Evolutionary conservation across 2,888 invertebrate genomes (phyloP).

Genomic region (Orthonychiurus folsomi): DNA sequence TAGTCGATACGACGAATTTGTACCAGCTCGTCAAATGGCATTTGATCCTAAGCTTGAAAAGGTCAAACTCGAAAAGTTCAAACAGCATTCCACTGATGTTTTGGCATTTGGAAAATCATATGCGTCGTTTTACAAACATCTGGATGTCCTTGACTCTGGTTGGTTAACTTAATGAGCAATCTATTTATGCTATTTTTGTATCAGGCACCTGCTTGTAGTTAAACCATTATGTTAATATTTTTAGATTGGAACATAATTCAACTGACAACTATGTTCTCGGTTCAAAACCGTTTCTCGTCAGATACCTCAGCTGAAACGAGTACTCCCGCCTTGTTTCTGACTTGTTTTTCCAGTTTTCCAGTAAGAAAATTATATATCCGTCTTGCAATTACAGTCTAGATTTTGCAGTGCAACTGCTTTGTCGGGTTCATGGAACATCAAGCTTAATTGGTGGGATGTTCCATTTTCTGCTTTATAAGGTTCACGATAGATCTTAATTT

Average conservation of each 20-base stretch:
- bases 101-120: conserved; percentile 12
- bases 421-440: too few relatives aligned
- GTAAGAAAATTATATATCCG: conserved; percentile 13
- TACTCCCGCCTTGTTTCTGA: conserved; percentile 31
- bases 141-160: conserved; percentile 17
- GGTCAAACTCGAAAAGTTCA: not conserved
- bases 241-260: conserved; percentile 36
- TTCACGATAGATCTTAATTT: too few relatives aligned
- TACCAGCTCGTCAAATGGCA: not conserved
- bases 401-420: too few relatives aligned
- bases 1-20: conserved; percentile 14
- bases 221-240: conserved; percentile 2
- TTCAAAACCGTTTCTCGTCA: conserved; percentile 26
- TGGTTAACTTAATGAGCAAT: not conserved
- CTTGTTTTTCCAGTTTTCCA: conserved; percentile 22
- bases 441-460: too few relatives aligned
- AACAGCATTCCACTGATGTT: conserved; percentile 17
- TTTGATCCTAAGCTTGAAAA: not conserved
- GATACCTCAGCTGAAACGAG: conserved; percentile 16
- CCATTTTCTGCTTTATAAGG: too few relatives aligned
- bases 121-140: conserved; percentile 7
- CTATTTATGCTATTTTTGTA: too few relatives aligned
- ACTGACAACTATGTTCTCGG: conserved; percentile 23
- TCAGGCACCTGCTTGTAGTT: not conserved
- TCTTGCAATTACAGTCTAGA: too few relatives aligned